Conservation (phyloP, 2,888 invertebrate species). For the Tethea ocularis region DNA sequence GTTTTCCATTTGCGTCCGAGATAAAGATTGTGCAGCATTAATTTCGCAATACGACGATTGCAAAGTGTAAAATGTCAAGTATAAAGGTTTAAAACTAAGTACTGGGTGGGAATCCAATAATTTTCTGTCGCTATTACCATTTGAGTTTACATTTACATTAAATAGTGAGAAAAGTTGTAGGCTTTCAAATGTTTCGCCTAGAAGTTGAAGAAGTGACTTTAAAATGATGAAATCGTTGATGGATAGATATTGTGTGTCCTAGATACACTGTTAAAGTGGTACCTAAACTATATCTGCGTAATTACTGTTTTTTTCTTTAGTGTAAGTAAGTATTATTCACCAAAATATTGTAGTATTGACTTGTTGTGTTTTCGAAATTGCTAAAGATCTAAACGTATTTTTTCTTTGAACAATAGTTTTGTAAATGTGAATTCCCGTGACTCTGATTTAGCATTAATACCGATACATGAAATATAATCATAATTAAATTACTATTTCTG, state of each 20-base stretch:
- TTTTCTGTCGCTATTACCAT: slow-evolving; percentile 5
- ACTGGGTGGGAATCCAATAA: slow-evolving; percentile 1
- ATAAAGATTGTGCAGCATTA: slow-evolving; percentile 1
- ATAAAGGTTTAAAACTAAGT: slow-evolving; percentile 4
- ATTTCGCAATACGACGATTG: slow-evolving; percentile 1
- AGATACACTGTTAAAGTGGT: too few species aligned
- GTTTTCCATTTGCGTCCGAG: slow-evolving; percentile 5
- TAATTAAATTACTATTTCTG: too few species aligned
- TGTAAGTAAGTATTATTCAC: too few species aligned
- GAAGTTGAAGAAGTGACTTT: background rate
- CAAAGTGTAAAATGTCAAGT: slow-evolving; percentile 1
- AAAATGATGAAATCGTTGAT: background rate
- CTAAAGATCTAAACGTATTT: too few species aligned
- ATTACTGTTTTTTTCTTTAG: too few species aligned
- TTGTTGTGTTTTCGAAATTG: too few species aligned
- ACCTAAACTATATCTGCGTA: too few species aligned
- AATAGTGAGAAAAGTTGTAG: background rate
- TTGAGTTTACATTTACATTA: background rate
- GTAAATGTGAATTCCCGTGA: too few species aligned
- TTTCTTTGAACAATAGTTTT: too few species aligned
- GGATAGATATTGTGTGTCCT: background rate
- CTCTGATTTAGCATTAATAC: too few species aligned
- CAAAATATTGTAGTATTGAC: too few species aligned
- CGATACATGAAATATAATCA: too few species aligned
- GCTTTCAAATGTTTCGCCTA: background rate